A percentile compares a stretch with the other conserved stretches of the same genome.
Evolutionary conservation across 2,113 vertebrate species (phyloP).

Genomic region (Rhineura floridana): DNA sequence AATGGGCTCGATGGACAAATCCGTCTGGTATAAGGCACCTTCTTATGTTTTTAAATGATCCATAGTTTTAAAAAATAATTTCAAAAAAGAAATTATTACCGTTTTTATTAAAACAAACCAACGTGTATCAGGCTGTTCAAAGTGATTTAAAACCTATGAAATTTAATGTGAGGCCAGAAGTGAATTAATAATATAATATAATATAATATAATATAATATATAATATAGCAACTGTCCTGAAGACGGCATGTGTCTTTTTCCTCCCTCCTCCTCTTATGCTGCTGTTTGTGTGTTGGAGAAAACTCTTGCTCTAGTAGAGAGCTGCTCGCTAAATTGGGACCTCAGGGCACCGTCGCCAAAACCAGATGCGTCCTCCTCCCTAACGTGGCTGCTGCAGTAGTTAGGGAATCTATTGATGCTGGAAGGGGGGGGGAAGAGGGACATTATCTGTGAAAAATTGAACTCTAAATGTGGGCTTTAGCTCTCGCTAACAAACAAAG

Average conservation of each 20-base stretch:
- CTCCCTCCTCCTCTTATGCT: not conserved
- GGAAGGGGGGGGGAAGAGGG: conserved; percentile 54
- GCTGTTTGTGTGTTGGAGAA: not conserved
- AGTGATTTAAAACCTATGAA: not conserved
- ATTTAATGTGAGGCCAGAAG: not conserved
- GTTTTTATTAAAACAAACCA: no score
- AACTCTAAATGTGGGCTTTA: conserved; percentile 83
- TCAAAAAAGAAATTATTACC: no score
- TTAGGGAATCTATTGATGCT: conserved; percentile 74
- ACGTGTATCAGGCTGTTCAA: no score
- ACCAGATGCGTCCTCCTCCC: conserved; percentile 79
- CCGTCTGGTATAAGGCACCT: no score
- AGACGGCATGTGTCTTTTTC: not conserved
- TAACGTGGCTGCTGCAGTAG: conserved; percentile 69
- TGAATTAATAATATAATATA: not conserved
- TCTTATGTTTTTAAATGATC: no score
- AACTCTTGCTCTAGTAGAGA: not conserved
- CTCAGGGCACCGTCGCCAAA: conserved; percentile 57
- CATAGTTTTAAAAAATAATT: no score
- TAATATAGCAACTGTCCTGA: not conserved
- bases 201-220: no score
- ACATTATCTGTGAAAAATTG: conserved; percentile 82
- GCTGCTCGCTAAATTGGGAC: not conserved
- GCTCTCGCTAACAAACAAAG: conserved; percentile 80
- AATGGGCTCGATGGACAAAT: no score